These are phyloP conservation scores for Loris lydekkerianus DNA, from an alignment of 2,797 vertebrate genomes.

Conservation along the genomic window DNA sequence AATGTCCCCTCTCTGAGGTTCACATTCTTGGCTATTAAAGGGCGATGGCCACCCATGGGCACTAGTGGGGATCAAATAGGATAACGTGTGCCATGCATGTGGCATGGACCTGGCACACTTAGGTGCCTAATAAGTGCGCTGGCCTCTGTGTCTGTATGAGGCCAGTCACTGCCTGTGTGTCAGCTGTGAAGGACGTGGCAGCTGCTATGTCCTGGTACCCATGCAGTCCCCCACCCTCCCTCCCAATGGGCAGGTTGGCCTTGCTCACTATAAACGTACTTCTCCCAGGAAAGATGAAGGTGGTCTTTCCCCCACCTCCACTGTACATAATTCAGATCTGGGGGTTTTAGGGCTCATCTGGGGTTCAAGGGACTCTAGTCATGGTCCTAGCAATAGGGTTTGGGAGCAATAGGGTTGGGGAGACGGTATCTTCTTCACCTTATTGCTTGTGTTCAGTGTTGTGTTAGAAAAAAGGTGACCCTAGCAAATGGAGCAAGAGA, in stretches of 20 bases:
- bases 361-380: not conserved
- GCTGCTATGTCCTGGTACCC: not conserved
- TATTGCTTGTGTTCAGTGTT: rapidly evolving
- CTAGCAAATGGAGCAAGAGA: not conserved
- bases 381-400: too few relatives aligned
- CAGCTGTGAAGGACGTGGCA: not conserved
- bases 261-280: not conserved
- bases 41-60: not conserved
- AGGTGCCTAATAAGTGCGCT: rapidly evolving
- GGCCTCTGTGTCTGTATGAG: not conserved
- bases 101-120: not conserved
- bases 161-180: rapidly evolving
- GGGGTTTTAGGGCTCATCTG: not conserved
- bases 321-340: not conserved
- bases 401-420: not conserved
- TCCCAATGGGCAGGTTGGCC: not conserved
- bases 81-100: rapidly evolving
- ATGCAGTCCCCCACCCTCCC: not conserved
- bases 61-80: not conserved
- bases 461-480: not conserved
- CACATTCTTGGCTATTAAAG: not conserved
- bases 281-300: not conserved
- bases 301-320: rapidly evolving
- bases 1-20: not conserved
- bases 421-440: not conserved